Conservation (phyloP, 2,797 vertebrate species). For the Eupleurogrammus muticus region DNA sequence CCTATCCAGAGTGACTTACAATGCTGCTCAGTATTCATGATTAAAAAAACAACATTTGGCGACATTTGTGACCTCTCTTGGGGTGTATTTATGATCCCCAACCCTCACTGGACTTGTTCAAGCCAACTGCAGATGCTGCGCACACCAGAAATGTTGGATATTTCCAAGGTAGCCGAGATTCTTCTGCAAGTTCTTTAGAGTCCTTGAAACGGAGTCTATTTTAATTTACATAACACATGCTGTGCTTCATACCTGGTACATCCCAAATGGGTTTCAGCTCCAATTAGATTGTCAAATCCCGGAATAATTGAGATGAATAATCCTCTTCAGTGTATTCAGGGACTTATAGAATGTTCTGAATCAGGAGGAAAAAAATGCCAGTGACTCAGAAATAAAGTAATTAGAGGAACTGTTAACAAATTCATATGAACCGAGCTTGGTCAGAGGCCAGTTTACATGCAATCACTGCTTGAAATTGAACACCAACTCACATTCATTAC, state of each 20-base stretch:
- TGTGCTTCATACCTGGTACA: conserved; percentile 19
- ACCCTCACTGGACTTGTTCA: conserved; percentile 8
- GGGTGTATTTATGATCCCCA: conserved; percentile 21
- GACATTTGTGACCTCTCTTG: conserved; percentile 29
- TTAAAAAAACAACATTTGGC: conserved; percentile 28
- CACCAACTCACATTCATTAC: conserved; percentile 64
- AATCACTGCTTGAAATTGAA: conserved; percentile 68
- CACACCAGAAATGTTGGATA: conserved; percentile 20
- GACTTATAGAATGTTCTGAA: conserved; percentile 60
- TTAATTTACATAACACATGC: conserved; percentile 11
- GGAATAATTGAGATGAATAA: conserved; percentile 61
- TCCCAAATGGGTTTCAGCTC: conserved; percentile 42
- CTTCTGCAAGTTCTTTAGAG: not conserved
- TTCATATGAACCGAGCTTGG: conserved; percentile 46
- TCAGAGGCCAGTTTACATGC: conserved; percentile 61
- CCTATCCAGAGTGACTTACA: conserved; percentile 27
- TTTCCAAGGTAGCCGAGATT: not conserved
- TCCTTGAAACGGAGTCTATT: conserved; percentile 17
- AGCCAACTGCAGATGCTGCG: conserved; percentile 12
- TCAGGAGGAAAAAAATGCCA: conserved; percentile 34
- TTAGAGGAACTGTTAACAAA: conserved; percentile 66
- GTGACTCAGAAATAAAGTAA: conserved; percentile 60
- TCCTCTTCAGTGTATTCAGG: conserved; percentile 44
- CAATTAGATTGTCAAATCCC: conserved; percentile 60
- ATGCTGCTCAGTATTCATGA: conserved; percentile 30